phyloP scores from a whole-genome alignment of 2,113 vertebrate genomes.

The Sialia sialis region DNA sequence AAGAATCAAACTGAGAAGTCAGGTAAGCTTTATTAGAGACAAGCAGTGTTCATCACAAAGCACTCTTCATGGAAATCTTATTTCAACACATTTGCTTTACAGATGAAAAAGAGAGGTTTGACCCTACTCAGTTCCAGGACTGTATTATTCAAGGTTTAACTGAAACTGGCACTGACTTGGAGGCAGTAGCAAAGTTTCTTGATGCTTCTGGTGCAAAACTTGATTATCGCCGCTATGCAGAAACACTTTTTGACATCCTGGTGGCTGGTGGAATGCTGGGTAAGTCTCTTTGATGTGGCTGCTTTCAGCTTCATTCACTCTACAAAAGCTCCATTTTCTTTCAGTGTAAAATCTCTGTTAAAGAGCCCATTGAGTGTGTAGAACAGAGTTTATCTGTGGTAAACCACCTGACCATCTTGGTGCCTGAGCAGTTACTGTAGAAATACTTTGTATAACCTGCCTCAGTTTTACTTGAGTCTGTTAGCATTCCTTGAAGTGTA shows the following conservation, averaged over 20 bases:
- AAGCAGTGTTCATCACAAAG: neutral
- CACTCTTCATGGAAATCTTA: neutral
- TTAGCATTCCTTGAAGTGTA: neutral
- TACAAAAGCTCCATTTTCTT: neutral
- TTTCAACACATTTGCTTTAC: neutral
- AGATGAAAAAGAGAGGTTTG: slow-evolving; percentile 99
- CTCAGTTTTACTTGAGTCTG: neutral
- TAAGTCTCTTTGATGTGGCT: slow-evolving; percentile 66
- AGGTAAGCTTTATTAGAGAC: neutral
- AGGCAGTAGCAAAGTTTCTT: slow-evolving; percentile 98
- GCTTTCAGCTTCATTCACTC: neutral
- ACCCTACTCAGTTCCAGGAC: slow-evolving; percentile 99
- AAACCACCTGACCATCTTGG: neutral
- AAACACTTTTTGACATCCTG: slow-evolving; percentile 99
- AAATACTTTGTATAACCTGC: neutral
- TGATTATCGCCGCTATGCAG: slow-evolving; percentile 99
- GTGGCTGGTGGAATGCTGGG: slow-evolving; percentile 99
- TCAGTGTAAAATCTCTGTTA: neutral
- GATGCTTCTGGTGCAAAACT: slow-evolving; percentile 99
- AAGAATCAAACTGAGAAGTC: neutral
- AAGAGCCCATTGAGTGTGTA: neutral
- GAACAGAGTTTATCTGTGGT: neutral
- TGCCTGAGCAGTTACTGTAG: neutral
- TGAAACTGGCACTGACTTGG: slow-evolving; percentile 98
- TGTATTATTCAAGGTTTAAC: slow-evolving; percentile 99